phyloP scores from a whole-genome alignment of 37 sponge, comb jelly and placozoan species.

The Amphimedon queenslandica region DNA sequence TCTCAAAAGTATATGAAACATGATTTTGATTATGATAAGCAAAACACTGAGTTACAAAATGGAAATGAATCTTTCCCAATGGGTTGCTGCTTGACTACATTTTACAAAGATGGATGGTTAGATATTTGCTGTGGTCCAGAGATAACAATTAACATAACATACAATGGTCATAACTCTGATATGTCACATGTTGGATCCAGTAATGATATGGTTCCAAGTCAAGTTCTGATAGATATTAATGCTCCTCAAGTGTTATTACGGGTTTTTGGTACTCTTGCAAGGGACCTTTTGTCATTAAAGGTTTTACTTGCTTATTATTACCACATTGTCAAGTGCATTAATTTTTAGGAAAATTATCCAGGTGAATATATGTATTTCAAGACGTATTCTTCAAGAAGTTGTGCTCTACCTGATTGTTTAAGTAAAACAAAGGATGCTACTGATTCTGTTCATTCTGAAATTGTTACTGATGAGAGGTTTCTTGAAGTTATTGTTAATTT shows the following conservation, averaged over 20 bases:
- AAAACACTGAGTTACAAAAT: background rate
- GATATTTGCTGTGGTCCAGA: conserved; percentile 60
- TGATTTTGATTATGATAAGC: background rate
- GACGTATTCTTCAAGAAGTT: conserved; percentile 12
- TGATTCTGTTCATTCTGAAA: conserved; percentile 4
- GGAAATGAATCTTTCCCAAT: conserved; percentile 48
- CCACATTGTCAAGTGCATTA: background rate
- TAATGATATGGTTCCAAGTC: conserved; percentile 17
- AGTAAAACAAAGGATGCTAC: background rate
- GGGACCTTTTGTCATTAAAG: conserved; percentile 59
- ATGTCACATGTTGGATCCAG: background rate
- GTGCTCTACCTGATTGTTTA: background rate
- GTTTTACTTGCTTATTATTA: conserved; percentile 7
- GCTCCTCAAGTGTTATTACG: conserved; percentile 40
- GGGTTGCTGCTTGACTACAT: conserved; percentile 43
- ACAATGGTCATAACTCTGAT: conserved; percentile 35
- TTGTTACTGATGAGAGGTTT: conserved; percentile 30
- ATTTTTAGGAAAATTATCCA: conserved; percentile 57
- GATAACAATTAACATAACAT: conserved; percentile 38
- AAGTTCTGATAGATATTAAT: conserved; percentile 34
- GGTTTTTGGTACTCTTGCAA: conserved; percentile 55
- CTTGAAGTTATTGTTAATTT: conserved; percentile 45
- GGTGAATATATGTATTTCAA: conserved; percentile 60
- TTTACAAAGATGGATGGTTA: conserved; percentile 67
- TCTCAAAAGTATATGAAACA: background rate